phyloP scores from a whole-genome alignment of 2,888 invertebrate species.

The Andrena camellia region DNA sequence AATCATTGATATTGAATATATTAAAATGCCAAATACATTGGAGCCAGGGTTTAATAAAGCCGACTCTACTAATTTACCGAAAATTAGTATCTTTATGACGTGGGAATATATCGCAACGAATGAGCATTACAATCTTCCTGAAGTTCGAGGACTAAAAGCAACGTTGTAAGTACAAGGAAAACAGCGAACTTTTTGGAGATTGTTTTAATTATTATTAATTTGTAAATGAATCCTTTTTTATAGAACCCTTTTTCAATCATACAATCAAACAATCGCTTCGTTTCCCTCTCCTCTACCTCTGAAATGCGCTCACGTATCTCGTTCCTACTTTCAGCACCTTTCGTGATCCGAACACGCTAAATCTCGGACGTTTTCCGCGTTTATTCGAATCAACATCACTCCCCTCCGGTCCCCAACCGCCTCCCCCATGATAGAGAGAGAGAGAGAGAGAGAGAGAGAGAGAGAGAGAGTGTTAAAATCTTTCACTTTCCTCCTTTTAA shows the following conservation, averaged over 20 bases:
- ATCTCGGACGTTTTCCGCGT: constrained; percentile 72
- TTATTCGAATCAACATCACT: constrained; percentile 12
- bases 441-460: constrained; percentile 21
- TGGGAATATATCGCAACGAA: too few species aligned
- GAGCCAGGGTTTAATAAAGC: too few species aligned
- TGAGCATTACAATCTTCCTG: too few species aligned
- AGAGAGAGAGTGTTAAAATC: constrained; percentile 47
- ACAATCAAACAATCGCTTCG: constrained; percentile 76
- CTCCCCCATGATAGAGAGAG: background rate
- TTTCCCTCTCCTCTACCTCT: constrained; percentile 49
- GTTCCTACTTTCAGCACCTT: constrained; percentile 29
- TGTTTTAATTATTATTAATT: too few species aligned
- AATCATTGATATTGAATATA: too few species aligned
- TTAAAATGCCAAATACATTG: too few species aligned
- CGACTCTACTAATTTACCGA: too few species aligned
- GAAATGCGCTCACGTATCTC: constrained; percentile 27
- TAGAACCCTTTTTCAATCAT: constrained; percentile 74
- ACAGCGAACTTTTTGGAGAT: too few species aligned
- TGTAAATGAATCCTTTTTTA: too few species aligned
- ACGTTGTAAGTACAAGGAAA: too few species aligned
- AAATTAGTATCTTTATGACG: too few species aligned
- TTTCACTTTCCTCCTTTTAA: constrained; percentile 56
- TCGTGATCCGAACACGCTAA: constrained; percentile 81
- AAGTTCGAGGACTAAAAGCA: too few species aligned
- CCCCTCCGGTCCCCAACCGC: background rate